Evolutionary conservation across 30 jellyfish, hydroid and myxozoan genomes (phyloP), one percentile per base, ranked within the genome.

Genomic region (Calvadosia cruxmelitensis): DNA sequence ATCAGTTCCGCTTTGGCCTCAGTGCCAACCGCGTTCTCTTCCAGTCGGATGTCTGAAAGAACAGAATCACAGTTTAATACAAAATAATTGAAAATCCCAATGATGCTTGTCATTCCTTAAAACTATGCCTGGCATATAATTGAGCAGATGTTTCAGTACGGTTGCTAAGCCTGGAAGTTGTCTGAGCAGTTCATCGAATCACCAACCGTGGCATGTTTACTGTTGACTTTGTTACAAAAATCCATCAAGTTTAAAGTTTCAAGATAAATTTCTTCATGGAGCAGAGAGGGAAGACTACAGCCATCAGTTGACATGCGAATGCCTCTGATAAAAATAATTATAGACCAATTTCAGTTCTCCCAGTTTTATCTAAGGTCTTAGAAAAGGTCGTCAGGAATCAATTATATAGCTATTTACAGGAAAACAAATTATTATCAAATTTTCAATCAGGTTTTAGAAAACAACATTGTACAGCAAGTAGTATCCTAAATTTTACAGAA

Each of bases 1-100:
- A 86, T 86, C 16, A 86, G 69, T 7, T 85, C 32, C 12, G 93
- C 63, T 70, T 81, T 86, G 48, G 78, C 94, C 49, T 80, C 92
- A 62, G 71, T 33, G 23, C 66, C 86, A 73, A 34, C 84, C n/a
- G n/a, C n/a, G n/a, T n/a, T n/a, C n/a, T n/a, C n/a, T n/a, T n/a
- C n/a, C n/a, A n/a, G n/a, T n/a, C n/a, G n/a, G n/a, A n/a, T n/a
- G n/a, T n/a, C n/a, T n/a, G n/a, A n/a, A n/a, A n/a, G n/a, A n/a
- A n/a, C n/a, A n/a, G n/a, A n/a, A n/a, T n/a, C n/a, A n/a, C n/a
- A n/a, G n/a, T n/a, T n/a, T n/a, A n/a, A n/a, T n/a, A n/a, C n/a
- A n/a, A n/a, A n/a, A n/a, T n/a, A n/a, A n/a, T n/a, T n/a, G n/a
- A n/a, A n/a, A n/a, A n/a, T n/a, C n/a, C n/a, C n/a, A n/a, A n/a